Conservation (phyloP, 2,797 vertebrate genomes). For the Harpagifer antarcticus region DNA sequence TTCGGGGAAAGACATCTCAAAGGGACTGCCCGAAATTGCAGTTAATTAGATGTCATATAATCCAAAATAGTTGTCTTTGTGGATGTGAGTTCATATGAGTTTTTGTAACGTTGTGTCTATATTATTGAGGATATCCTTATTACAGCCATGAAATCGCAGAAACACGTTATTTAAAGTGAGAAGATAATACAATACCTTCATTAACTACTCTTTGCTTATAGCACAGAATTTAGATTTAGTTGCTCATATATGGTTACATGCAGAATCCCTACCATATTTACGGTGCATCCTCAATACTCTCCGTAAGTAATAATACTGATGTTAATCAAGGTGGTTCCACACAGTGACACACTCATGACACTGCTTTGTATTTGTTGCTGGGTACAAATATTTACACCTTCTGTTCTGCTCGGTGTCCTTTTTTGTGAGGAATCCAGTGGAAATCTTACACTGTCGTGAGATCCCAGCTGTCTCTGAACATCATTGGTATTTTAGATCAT, state of each 20-base stretch:
- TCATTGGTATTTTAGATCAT: neutral
- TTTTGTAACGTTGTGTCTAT: neutral
- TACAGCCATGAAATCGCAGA: neutral
- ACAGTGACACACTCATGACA: neutral
- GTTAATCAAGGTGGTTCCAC: neutral
- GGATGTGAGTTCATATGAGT: neutral
- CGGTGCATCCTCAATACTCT: neutral
- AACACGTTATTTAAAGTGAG: neutral
- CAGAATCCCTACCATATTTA: constrained; percentile 18
- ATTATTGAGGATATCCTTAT: neutral
- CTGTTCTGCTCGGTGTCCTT: neutral
- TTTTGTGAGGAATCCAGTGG: constrained; percentile 1
- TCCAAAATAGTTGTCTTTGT: constrained; percentile 11
- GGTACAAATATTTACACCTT: neutral
- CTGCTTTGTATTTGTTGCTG: constrained; percentile 7
- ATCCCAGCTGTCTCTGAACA: constrained; percentile 8
- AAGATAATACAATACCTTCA: neutral
- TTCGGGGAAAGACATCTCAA: neutral
- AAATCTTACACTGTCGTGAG: constrained; percentile 17
- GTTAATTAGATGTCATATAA: constrained; percentile 28
- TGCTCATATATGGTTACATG: constrained; percentile 4
- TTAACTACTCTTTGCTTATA: neutral
- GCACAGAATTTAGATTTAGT: neutral
- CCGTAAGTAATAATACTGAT: neutral
- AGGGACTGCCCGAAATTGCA: constrained; percentile 11